phyloP scores from a whole-genome alignment of 2,888 invertebrate species.

The Heliconius charithonia region DNA sequence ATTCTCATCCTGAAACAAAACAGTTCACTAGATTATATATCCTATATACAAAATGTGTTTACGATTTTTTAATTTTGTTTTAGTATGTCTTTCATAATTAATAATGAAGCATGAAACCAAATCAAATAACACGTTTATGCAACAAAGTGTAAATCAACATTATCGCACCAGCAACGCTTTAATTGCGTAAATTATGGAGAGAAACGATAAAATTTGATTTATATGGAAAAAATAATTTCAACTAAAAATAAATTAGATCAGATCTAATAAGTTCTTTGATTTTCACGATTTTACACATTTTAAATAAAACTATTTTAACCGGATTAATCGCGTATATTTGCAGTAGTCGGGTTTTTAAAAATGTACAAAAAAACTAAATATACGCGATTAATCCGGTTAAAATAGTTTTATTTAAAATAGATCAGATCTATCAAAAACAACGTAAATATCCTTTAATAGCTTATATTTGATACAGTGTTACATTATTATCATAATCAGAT shows the following conservation, averaged over 20 bases:
- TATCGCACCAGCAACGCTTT: constrained; percentile 20
- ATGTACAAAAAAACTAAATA: too few relatives aligned
- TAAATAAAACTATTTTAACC: too few relatives aligned
- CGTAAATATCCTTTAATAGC: neutral
- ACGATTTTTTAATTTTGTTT: neutral
- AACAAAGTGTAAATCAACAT: constrained; percentile 24
- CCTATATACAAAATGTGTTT: neutral
- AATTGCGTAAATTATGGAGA: constrained; percentile 1
- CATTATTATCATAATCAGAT: neutral
- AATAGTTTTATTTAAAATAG: too few relatives aligned
- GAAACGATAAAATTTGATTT: constrained; percentile 21
- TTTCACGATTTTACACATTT: too few relatives aligned
- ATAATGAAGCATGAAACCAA: neutral
- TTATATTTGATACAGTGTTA: neutral
- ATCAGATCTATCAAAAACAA: neutral
- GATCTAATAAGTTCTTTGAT: too few relatives aligned
- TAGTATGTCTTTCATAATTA: neutral
- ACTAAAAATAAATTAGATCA: neutral
- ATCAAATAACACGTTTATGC: neutral
- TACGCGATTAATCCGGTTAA: too few relatives aligned
- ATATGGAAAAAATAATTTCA: neutral
- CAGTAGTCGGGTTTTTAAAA: too few relatives aligned
- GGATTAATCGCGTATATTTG: too few relatives aligned
- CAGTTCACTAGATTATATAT: neutral
- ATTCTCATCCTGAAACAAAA: constrained; percentile 38